Percentiles rank a stretch among this genome's conserved stretches.
phyloP scores from a whole-genome alignment of 2,888 invertebrate genomes.

The Lottia scabra region DNA sequence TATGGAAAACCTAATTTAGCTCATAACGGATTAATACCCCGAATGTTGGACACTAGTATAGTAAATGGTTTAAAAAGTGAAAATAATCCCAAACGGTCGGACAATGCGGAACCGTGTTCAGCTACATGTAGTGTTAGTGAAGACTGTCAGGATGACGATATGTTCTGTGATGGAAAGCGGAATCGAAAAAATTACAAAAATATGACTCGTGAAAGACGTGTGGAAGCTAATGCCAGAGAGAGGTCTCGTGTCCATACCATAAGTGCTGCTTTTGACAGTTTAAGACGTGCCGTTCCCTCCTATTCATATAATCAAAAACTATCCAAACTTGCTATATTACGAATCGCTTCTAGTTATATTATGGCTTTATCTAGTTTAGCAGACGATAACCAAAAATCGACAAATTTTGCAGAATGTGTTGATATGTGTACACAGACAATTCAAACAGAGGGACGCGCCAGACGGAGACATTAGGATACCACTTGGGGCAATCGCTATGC shows the following conservation, averaged over 20 bases:
- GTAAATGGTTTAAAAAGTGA: conserved; percentile 12
- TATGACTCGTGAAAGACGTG: conserved; percentile 91
- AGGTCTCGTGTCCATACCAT: conserved; percentile 94
- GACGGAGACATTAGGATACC: conserved; percentile 73
- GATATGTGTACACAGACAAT: conserved; percentile 91
- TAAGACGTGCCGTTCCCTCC: conserved; percentile 86
- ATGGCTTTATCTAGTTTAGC: conserved; percentile 85
- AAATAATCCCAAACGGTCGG: neutral
- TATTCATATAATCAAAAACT: conserved; percentile 94
- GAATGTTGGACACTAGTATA: conserved; percentile 9
- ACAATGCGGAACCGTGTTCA: neutral
- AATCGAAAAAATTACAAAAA: conserved; percentile 84
- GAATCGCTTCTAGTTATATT: conserved; percentile 94
- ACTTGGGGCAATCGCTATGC: too few species aligned
- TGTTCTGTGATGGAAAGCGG: conserved; percentile 39
- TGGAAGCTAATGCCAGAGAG: conserved; percentile 94
- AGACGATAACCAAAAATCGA: conserved; percentile 74
- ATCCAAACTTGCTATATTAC: conserved; percentile 89
- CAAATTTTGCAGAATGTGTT: conserved; percentile 81
- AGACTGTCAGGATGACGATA: conserved; percentile 6
- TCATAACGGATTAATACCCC: conserved; percentile 10
- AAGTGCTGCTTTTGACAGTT: conserved; percentile 92
- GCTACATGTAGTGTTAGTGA: neutral
- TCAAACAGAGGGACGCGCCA: conserved; percentile 89
- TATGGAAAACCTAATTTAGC: conserved; percentile 13